Evolutionary conservation across 1,140 invertebrate species (phyloP), one percentile per base, ranked within the genome.

Genomic region (Lordiphosa clarofinis): DNA sequence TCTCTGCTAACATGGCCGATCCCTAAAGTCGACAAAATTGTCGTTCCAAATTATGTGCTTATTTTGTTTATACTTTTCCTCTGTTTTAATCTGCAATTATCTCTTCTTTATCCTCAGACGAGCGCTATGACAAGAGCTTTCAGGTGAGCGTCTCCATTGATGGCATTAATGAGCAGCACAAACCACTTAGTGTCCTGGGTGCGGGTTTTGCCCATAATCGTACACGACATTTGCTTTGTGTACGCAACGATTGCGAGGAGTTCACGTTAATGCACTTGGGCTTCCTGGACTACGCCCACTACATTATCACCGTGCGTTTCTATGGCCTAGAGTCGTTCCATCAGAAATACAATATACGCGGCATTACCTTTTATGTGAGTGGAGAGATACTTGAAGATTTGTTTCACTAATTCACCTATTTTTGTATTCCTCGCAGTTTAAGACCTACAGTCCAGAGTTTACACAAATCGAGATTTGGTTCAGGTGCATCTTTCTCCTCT

Each of bases 381-480:
- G 89, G 87, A 67, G 86, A 81, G 15, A 33, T 39, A 48, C 9
- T 4, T 31, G 1, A 12, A 24, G 2, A 37, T 44, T 35, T 36
- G 0, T 1, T 46, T 31, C 28, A 8, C n/a, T 11, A 5, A 15
- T 12, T 11, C 15, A 33, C 3, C 4, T 3, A 28, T 12, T 3
- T 8, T 9, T 31, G 28, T 31, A 31, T 36, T 7, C 5, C 9
- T 42, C 42, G 61, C 91, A 98, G 97, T 98, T 98, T 88, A 97
- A 97, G 89, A 97, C 94, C 8, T 98, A 98, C 90, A 98, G 98
- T 90, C 95, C 97, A 46, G 94, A 94, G 0, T 99, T 98, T 86
- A 99, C 97, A 7, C 96, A 98, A 90, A 94, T 98, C 78, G 97
- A 99, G 91, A 97, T 99, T 56, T 98, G 97, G 96, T 97, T 99